Base-by-base conservation (phyloP, 2,797 vertebrate genomes). In the Brachyalestes nurse region DNA sequence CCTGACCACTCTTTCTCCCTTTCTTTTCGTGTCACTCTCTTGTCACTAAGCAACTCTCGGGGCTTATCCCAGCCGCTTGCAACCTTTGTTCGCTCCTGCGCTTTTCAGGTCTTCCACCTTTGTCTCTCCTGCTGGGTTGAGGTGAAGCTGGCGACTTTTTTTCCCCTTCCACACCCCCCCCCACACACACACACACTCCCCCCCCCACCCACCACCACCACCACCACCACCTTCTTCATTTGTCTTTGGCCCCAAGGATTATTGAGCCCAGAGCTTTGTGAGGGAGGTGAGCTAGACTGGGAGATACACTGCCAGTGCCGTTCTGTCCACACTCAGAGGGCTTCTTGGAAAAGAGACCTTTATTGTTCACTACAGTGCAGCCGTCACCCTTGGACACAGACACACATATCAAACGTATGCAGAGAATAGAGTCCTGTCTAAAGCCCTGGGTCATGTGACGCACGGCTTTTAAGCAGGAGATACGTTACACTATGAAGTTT, bases 21-120 rank as follows among this genome's bases (percentile, higher is more conserved):
- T 82, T 85, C 83, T 86, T 85, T 86, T 65, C 75, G 34, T 82
- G 79, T 84, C 82, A 86, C 79, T 83, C 84, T 86, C 77, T 84
- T 82, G 85, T 87, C 82, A 89, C 85, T 83, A 83, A 85, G 88
- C 84, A 88, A 84, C 85, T 86, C 84, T 75, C 65, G 69, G 78
- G 82, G 78, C 73, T 83, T 80, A 79, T 83, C 75, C 69, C 34
- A 70, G 78, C 79, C 47, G 78, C 82, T 82, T 65, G 13, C 66
- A 45, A 84, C 84, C 86, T 90, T 88, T 88, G 84, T 90, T 88
- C 82, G 82, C 69, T 69, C 38, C 72, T 10, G 73, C 58, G 79
- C 80, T 78, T 90, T 88, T 89, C 85, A 87, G 86, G 82, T 87
- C 78, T 53, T 77, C 75, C 76, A 90, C 88, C 88, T 89, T 88